A percentile compares a stretch with the other conserved stretches of the same genome.
Conservation (phyloP, 2,797 vertebrate genomes). For the Rhinoraja longicauda region DNA sequence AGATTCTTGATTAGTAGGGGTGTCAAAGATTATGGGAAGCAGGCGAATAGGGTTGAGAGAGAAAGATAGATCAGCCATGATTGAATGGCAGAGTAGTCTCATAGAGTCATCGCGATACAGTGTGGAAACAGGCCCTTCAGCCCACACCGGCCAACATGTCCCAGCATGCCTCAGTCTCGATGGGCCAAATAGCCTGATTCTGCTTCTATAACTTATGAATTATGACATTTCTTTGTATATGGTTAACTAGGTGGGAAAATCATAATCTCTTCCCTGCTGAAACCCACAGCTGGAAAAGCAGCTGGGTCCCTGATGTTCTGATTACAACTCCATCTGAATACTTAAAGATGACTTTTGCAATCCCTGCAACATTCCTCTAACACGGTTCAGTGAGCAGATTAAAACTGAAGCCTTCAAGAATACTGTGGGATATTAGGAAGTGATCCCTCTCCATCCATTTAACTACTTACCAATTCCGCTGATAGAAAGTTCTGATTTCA, state of each 20-base stretch:
- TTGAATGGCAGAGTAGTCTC: no score
- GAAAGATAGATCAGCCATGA: no score
- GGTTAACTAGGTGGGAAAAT: neutral
- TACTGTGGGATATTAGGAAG: neutral
- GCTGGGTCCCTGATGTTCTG: neutral
- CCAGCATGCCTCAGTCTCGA: no score
- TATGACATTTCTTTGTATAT: no score
- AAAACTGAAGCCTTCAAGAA: neutral
- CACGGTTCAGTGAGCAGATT: neutral
- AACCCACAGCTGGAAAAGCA: neutral
- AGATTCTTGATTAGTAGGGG: no score
- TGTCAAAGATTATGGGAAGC: no score
- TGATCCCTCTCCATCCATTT: neutral
- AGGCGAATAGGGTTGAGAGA: no score
- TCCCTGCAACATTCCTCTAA: neutral
- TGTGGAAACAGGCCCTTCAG: no score
- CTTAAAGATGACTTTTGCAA: neutral
- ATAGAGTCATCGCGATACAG: no score
- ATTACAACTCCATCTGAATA: neutral
- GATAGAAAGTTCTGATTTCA: neutral
- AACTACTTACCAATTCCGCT: neutral
- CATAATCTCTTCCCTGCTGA: neutral
- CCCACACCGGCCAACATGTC: no score
- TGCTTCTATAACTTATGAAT: no score
- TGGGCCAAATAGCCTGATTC: no score